Conservation (phyloP, 2,888 invertebrate species). For the Pollenia griseotomentosa region DNA sequence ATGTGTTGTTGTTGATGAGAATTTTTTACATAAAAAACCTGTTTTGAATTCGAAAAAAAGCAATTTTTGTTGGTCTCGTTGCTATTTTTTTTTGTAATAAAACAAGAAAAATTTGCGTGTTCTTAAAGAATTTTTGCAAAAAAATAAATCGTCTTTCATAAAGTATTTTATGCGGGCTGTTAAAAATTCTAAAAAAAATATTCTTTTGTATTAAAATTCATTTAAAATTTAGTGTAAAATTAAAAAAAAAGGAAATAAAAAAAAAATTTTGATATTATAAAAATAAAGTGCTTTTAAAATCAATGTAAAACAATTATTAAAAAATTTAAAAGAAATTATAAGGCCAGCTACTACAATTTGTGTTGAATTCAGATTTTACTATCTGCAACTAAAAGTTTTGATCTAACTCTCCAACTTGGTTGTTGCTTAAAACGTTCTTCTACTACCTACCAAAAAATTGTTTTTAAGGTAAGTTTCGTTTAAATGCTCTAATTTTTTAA, state of each 20-base stretch:
- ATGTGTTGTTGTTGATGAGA: slow-evolving; percentile 59
- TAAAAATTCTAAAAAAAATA: neutral
- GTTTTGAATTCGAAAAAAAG: slow-evolving; percentile 53
- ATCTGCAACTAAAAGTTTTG: neutral
- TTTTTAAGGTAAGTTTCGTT: slow-evolving; percentile 59
- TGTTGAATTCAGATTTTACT: slow-evolving; percentile 18
- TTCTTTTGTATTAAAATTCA: neutral
- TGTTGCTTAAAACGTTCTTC: neutral
- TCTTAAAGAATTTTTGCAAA: slow-evolving; percentile 43
- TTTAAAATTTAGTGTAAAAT: slow-evolving; percentile 55
- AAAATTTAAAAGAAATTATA: neutral
- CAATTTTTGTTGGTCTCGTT: slow-evolving; percentile 8
- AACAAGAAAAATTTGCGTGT: slow-evolving; percentile 41
- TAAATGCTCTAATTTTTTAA: slow-evolving; percentile 50
- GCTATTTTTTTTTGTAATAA: slow-evolving; percentile 22
- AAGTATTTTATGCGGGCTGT: slow-evolving; percentile 33
- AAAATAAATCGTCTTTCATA: neutral
- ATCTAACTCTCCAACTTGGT: neutral
- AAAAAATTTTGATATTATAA: neutral
- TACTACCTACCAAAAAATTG: slow-evolving; percentile 24
- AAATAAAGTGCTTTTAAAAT: slow-evolving; percentile 32
- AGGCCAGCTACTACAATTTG: slow-evolving; percentile 63
- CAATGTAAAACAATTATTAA: neutral
- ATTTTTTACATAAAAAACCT: slow-evolving; percentile 53
- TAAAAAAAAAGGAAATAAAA: slow-evolving; percentile 23